Percentiles rank a stretch among this genome's conserved stretches.
These are phyloP conservation scores for Trachymyrmex cornetzi DNA, from an alignment of 1,140 invertebrate genomes.

Conservation along the genomic window DNA sequence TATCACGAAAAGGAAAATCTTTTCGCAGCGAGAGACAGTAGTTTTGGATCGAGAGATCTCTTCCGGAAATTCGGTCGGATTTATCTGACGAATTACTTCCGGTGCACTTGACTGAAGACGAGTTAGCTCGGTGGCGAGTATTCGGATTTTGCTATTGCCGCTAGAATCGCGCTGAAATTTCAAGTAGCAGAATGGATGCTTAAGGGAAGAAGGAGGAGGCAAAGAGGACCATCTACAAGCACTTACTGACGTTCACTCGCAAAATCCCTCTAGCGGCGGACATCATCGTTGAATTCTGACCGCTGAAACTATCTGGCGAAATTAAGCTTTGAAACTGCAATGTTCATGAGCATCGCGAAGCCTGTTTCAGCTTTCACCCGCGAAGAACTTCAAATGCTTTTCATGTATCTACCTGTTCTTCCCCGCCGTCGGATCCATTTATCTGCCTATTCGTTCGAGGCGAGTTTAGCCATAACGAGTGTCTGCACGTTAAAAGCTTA, in stretches of 20 bases:
- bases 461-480: conserved; percentile 25
- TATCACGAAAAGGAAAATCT: neutral
- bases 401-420: conserved; percentile 28
- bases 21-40: conserved; percentile 1
- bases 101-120: conserved; percentile 60
- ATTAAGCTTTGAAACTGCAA: conserved; percentile 59
- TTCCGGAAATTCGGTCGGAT: conserved; percentile 48
- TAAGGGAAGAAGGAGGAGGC: neutral
- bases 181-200: conserved; percentile 12
- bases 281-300: conserved; percentile 50
- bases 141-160: conserved; percentile 32
- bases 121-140: conserved; percentile 37
- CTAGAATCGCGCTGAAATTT: conserved; percentile 55
- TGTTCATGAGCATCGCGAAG: conserved; percentile 43
- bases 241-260: conserved; percentile 55
- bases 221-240: conserved; percentile 22
- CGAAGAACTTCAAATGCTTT: conserved; percentile 47
- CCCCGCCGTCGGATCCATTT: conserved; percentile 41
- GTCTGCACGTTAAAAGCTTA: conserved; percentile 55
- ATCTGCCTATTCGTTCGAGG: conserved; percentile 25
- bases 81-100: conserved; percentile 65
- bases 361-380: conserved; percentile 29
- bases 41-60: neutral
- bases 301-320: conserved; percentile 49
- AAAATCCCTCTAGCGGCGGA: conserved; percentile 31